phyloP scores from a whole-genome alignment of 2,888 invertebrate species.

The Stenodera caucasica region DNA sequence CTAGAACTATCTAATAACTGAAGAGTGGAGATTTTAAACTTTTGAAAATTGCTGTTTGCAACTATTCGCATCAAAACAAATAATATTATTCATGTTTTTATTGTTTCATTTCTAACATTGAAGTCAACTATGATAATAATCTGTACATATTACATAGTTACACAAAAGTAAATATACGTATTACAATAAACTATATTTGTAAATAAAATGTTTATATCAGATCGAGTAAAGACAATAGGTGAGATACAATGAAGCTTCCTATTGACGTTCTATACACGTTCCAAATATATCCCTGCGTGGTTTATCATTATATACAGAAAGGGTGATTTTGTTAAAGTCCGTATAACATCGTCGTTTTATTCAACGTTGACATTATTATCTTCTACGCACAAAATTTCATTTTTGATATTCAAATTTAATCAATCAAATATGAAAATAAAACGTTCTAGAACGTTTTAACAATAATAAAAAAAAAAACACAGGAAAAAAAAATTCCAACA shows the following conservation, averaged over 20 bases:
- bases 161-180: conserved; percentile 7
- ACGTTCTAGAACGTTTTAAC: too few species aligned
- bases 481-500: too few species aligned
- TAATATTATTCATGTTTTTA: not conserved
- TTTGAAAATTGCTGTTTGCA: too few species aligned
- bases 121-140: not conserved
- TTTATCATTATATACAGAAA: conserved; percentile 10
- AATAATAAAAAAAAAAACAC: too few species aligned
- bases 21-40: too few species aligned
- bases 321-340: conserved; percentile 4
- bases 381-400: not conserved
- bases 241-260: conserved; percentile 18
- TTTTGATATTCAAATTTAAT: not conserved
- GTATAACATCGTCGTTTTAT: not conserved
- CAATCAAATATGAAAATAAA: not conserved
- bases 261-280: conserved; percentile 21
- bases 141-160: not conserved
- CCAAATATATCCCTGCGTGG: conserved; percentile 16
- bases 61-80: too few species aligned
- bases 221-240: conserved; percentile 19
- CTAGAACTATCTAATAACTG: too few species aligned
- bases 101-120: not conserved
- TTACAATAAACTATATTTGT: conserved; percentile 16
- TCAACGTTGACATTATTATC: not conserved
- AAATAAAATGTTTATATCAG: conserved; percentile 20